A percentile compares a stretch with the other conserved stretches of the same genome.
Conservation (phyloP, 2,797 vertebrate species). For the Hydrocynus forskahlii region DNA sequence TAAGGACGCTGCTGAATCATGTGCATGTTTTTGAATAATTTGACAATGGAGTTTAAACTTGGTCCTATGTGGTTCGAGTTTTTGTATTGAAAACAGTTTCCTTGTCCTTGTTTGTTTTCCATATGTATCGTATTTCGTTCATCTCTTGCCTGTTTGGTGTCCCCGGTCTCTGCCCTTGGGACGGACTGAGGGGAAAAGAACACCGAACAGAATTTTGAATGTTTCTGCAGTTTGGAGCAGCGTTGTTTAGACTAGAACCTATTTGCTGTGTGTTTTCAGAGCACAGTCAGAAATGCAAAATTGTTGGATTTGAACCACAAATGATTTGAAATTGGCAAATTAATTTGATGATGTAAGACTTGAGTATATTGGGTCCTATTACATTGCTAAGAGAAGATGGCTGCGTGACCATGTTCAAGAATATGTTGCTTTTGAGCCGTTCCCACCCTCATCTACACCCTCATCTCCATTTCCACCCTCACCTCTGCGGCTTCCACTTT, state of each 20-base stretch:
- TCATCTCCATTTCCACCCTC: not conserved
- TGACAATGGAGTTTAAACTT: not conserved
- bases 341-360: not conserved
- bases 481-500: too few species aligned
- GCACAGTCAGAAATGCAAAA: not conserved
- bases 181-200: too few species aligned
- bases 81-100: not conserved
- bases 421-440: not conserved
- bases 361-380: not conserved
- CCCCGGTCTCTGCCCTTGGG: not conserved
- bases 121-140: not conserved
- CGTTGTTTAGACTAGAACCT: not conserved
- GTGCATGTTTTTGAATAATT: not conserved
- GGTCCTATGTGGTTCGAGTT: not conserved
- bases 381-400: not conserved
- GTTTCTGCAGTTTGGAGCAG: not conserved
- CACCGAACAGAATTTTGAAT: not conserved
- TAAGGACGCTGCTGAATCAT: not conserved
- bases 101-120: slow-evolving; percentile 15
- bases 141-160: not conserved
- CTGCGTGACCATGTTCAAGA: not conserved
- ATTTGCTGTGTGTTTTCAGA: not conserved
- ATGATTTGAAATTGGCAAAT: not conserved
- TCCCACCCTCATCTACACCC: not conserved
- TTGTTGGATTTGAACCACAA: not conserved